Evolutionary conservation across 2,888 invertebrate species (phyloP), one percentile per base, ranked within the genome.

Genomic region (Chloromyia formosa): DNA sequence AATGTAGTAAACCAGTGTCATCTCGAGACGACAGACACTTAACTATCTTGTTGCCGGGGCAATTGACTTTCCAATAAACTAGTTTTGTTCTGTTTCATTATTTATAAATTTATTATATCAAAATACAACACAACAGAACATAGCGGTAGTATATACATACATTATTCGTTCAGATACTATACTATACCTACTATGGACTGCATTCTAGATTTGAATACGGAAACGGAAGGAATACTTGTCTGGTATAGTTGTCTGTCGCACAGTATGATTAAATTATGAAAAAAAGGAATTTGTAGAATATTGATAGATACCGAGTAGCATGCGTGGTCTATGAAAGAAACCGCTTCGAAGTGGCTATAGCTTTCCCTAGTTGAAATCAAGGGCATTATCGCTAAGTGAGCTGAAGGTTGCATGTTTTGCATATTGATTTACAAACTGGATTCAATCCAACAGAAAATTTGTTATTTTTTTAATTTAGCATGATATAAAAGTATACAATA

Each of bases 1-100:
- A n/a, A 35, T 49, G 49, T 49, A 7, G 16, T 49, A 49, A 12
- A n/a, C 12, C 5, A 12, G 14, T n/a, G 12, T 49, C 16, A 12
- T 49, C 16, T 49, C 49, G 49, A 12, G 10, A n/a, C 49, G 49
- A 12, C 2, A 49, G 10, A n/a, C 49, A n/a, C 49, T 49, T 12
- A n/a, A n/a, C 16, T 5, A 49, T 49, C 14, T 49, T 49, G 49
- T 49, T 49, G 49, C 49, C 49, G 49, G 16, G 49, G 49, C 49
- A 49, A 49, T 49, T 49, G 49, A 49, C 49, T 49, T 49, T 49
- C 49, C 49, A 49, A 49, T 49, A 3, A 35, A 49, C 49, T n/a
- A n/a, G 14, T 49, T 49, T 49, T 49, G 10, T 49, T 49, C 12
- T n/a, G 14, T 49, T 49, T n/a, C 3, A 49, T 49, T 49, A 12